Percentiles rank a stretch among this genome's conserved stretches.
These are phyloP conservation scores for Atlantisia rogersi DNA, from an alignment of 2,113 vertebrate species.

Conservation along the genomic window DNA sequence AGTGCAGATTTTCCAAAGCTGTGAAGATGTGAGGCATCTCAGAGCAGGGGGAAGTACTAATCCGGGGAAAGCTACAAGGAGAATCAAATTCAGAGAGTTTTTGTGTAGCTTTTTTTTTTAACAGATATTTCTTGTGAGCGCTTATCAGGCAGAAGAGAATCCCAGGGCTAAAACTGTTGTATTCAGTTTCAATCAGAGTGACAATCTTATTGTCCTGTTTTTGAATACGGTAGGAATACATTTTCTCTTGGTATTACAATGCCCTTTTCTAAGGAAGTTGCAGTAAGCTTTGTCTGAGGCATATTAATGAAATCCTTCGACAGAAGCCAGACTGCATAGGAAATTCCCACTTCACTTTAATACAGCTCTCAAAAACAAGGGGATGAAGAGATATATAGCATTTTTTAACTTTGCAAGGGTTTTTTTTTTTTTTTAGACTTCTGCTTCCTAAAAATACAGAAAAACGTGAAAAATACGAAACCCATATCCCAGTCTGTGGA, in stretches of 20 bases:
- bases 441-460: not conserved
- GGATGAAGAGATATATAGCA: not conserved
- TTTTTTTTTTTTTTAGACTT: not conserved
- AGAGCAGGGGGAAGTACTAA: not conserved
- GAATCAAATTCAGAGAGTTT: not conserved
- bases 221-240: not conserved
- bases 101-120: not conserved
- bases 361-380: not conserved
- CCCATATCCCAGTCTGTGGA: not conserved
- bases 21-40: not conserved
- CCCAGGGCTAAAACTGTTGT: not conserved
- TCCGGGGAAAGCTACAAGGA: not conserved
- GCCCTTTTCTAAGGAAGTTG: not conserved
- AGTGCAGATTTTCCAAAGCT: not conserved
- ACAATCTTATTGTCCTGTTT: not conserved
- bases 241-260: slow-evolving; percentile 11
- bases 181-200: not conserved
- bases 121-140: not conserved
- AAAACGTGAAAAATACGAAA: not conserved
- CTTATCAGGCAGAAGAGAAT: not conserved
- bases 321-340: not conserved
- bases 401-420: not conserved
- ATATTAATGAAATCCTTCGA: not conserved
- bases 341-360: not conserved
- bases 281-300: not conserved